Conservation (phyloP, 2,113 vertebrate genomes). For the Picathartes gymnocephalus region DNA sequence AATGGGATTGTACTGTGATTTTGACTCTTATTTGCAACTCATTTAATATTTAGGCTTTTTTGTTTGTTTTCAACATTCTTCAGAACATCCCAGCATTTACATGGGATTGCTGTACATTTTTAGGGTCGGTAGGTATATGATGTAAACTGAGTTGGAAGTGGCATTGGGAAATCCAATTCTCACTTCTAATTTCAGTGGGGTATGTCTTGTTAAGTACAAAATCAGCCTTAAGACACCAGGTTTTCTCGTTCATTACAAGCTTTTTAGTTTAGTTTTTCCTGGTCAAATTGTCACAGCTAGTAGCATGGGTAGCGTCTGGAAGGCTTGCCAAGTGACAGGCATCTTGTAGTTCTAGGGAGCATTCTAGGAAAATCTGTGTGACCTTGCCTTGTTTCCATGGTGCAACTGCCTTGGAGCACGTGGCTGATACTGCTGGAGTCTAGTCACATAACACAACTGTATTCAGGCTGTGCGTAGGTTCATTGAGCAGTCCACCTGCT, state of each 20-base stretch:
- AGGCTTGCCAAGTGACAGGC: not conserved
- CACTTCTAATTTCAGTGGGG: not conserved
- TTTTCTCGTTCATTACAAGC: not conserved
- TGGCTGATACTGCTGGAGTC: not conserved
- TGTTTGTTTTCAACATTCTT: not conserved
- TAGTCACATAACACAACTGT: not conserved
- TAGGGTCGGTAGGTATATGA: not conserved
- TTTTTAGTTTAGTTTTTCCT: not conserved
- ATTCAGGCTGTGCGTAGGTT: not conserved
- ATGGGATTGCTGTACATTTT: not conserved
- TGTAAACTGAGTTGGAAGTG: not conserved
- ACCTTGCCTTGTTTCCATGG: not conserved
- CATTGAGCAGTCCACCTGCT: not conserved
- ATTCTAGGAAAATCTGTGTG: not conserved
- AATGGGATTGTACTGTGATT: not conserved
- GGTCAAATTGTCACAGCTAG: not conserved
- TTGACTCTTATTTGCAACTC: not conserved
- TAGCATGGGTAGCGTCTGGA: not conserved
- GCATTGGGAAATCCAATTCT: not conserved
- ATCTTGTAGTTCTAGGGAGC: not conserved
- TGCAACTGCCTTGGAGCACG: fast-evolving
- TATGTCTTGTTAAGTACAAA: not conserved
- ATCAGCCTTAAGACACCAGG: not conserved
- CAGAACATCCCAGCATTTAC: not conserved
- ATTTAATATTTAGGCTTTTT: not conserved